Evolutionary conservation across 1,140 invertebrate species (phyloP).

Genomic region (Anoplolepis gracilipes): DNA sequence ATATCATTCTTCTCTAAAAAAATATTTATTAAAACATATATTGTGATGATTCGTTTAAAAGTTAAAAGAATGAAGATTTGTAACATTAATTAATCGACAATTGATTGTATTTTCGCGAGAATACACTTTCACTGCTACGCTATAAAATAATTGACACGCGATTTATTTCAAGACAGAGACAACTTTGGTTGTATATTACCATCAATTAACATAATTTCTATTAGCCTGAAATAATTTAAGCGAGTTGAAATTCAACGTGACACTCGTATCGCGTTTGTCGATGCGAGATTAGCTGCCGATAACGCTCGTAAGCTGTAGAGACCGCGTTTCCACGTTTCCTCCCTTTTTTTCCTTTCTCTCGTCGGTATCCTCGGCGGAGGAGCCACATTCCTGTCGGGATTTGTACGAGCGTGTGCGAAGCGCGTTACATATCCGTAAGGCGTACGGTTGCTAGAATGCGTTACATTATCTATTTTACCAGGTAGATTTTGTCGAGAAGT

Average conservation of each 20-base stretch:
- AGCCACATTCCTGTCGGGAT: slow-evolving; percentile 9
- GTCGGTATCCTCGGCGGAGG: not conserved
- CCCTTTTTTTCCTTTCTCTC: not conserved
- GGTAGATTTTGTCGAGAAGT: not conserved
- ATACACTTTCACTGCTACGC: not conserved
- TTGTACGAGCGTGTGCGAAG: not conserved
- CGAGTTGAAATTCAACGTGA: slow-evolving; percentile 1
- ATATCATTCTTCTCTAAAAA: not conserved
- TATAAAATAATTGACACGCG: not conserved
- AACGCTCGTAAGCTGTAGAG: not conserved
- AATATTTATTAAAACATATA: not conserved
- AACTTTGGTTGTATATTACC: not conserved
- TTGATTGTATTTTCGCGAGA: not conserved
- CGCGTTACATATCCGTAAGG: not conserved
- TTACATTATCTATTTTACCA: not conserved
- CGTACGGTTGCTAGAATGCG: not conserved
- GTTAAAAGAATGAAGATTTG: not conserved
- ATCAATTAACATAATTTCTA: slow-evolving; percentile 22
- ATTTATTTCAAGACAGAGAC: not conserved
- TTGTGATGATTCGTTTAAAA: not conserved
- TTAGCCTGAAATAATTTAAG: slow-evolving; percentile 16
- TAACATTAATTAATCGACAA: not conserved
- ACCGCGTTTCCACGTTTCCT: slow-evolving; percentile 22
- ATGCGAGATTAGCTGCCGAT: not conserved
- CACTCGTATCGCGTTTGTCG: not conserved